phyloP scores from a whole-genome alignment of 1,140 invertebrate genomes.

The Drosophila yakuba region DNA sequence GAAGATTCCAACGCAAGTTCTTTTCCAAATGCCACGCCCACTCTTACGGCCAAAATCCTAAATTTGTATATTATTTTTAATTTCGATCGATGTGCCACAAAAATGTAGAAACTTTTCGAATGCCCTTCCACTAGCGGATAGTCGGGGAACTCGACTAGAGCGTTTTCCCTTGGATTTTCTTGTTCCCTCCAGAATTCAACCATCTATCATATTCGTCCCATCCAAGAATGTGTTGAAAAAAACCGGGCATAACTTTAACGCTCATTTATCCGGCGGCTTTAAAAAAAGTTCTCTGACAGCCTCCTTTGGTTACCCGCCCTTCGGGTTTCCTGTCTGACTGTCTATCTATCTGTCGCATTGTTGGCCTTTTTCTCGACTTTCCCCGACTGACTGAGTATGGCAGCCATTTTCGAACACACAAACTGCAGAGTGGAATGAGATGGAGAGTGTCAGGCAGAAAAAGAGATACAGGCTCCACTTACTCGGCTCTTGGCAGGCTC shows the following conservation, averaged over 20 bases:
- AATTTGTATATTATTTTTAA: too few relatives aligned
- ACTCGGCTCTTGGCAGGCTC: constrained; percentile 74
- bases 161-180: background rate
- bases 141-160: too few relatives aligned
- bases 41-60: too few relatives aligned
- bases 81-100: too few relatives aligned
- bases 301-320: constrained; percentile 5
- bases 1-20: too few relatives aligned
- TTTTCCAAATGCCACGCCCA: too few relatives aligned
- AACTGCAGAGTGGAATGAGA: constrained; percentile 10
- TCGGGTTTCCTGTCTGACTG: constrained; percentile 19
- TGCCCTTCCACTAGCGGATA: too few relatives aligned
- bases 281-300: constrained; percentile 56
- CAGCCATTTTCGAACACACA: constrained; percentile 68
- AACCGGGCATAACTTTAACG: constrained; percentile 52
- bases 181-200: constrained; percentile 8
- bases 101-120: too few relatives aligned
- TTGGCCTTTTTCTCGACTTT: constrained; percentile 35
- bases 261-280: constrained; percentile 67
- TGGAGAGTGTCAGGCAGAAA: constrained; percentile 7
- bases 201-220: constrained; percentile 52
- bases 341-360: constrained; percentile 42
- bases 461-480: constrained; percentile 54
- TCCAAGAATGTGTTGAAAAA: constrained; percentile 6
- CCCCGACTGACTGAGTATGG: constrained; percentile 57